Conservation (phyloP, 2,113 vertebrate genomes). For the Cochlearius cochlearius region DNA sequence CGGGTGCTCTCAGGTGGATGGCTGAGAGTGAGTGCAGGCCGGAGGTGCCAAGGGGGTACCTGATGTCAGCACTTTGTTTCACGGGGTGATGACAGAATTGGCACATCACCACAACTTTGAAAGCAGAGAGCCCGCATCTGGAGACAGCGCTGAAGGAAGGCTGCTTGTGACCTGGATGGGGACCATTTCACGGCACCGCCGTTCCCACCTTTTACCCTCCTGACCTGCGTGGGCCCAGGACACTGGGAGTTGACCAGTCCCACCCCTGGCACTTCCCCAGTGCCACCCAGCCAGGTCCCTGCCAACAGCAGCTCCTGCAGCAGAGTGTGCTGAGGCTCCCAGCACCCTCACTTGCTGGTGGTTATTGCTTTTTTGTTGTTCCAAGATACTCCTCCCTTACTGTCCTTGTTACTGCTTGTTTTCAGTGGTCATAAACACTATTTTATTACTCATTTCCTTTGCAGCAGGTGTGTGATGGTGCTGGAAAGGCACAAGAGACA, state of each 20-base stretch:
- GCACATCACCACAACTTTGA: not conserved
- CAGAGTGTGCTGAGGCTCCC: not conserved
- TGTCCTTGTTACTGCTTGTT: not conserved
- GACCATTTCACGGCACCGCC: not conserved
- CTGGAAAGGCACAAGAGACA: not conserved
- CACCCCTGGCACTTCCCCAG: not conserved
- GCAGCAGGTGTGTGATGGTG: not conserved
- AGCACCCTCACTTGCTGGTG: not conserved
- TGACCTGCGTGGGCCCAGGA: not conserved
- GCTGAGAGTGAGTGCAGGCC: not conserved
- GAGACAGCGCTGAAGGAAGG: not conserved
- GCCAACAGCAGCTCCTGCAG: not conserved
- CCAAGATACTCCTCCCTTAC: not conserved
- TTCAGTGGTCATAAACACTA: not conserved
- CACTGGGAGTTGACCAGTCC: not conserved
- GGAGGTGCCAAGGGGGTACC: too few relatives aligned
- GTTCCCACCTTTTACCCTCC: not conserved
- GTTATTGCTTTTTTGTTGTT: not conserved
- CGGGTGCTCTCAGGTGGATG: not conserved
- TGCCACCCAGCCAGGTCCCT: not conserved
- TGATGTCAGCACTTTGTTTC: not conserved
- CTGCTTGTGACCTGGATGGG: not conserved
- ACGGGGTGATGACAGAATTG: not conserved
- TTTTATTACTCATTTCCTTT: not conserved
- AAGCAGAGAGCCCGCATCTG: not conserved